Base-by-base conservation (phyloP, 2,888 invertebrate genomes). In the Pyrocoelia pectoralis region DNA sequence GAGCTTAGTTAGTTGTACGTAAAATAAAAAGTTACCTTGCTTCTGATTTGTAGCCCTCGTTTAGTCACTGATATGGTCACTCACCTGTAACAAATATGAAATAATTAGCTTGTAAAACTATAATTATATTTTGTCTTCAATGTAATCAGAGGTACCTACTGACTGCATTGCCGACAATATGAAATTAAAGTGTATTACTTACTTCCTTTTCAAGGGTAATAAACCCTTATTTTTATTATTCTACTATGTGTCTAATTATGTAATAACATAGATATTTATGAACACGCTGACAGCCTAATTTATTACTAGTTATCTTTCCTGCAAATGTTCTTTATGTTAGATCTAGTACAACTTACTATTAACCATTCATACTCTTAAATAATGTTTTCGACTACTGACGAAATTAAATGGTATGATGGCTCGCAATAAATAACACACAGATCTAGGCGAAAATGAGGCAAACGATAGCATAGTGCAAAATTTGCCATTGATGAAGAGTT, bases 21-120 rank as follows among this genome's bases (percentile, higher is more conserved):
- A 41, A 41, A 17, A 46, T 17, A 17, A 46, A 46, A 46, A 46
- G 46, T 46, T 46, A 62, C 61, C 61, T 38, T 46, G 56, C 48
- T 56, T 52, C 41, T 58, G 58, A 58, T 57, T 58, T 63, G 57
- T 52, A 46, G 54, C 53, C 56, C 33, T 33, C 54, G 53, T 63
- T 58, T 63, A 50, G 54, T 58, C 57, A 50, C 52, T 57, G 50
- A 54, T 46, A 24, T 54, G 68, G 62, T 65, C 65, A 66, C 68
- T 68, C 68, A 66, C 68, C 68, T 68, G 63, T 62, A 68, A 68
- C 65, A 65, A 68, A 65, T 64, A 67, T 65, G 53, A 65, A 64
- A 54, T 65, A 67, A 67, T 67, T 67, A 67, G 65, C 61, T 67
- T 67, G 60, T 46, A 65, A 59, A 58, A 51, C 55, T 61, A 40